Conservation (phyloP, 2,797 vertebrate genomes). For the Takifugu rubripes region DNA sequence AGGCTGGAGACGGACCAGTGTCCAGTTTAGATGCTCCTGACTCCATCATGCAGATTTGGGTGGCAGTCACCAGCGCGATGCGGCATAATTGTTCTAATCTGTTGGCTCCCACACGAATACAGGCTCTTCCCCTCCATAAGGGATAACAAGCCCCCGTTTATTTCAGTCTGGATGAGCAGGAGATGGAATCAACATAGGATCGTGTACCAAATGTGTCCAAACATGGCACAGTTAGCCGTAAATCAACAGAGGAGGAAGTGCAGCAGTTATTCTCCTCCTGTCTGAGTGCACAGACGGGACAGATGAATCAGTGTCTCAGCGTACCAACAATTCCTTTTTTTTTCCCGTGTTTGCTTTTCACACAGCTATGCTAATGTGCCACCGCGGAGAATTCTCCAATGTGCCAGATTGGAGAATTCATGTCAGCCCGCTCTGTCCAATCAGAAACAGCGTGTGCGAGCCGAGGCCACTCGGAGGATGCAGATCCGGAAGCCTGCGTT, state of each 20-base stretch:
- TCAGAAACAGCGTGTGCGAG: conserved; percentile 65
- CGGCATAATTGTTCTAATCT: conserved; percentile 24
- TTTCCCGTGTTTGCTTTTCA: conserved; percentile 4
- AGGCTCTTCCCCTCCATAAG: conserved; percentile 9
- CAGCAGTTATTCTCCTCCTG: conserved; percentile 55
- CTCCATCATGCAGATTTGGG: conserved; percentile 2
- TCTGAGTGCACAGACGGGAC: conserved; percentile 35
- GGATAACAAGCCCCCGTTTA: conserved; percentile 24
- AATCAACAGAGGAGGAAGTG: conserved; percentile 56
- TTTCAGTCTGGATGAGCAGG: conserved; percentile 19
- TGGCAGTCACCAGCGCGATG: conserved; percentile 7
- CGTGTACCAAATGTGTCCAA: conserved; percentile 42
- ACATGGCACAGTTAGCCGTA: conserved; percentile 57
- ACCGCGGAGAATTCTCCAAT: too few species aligned
- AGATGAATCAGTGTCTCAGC: conserved; percentile 38
- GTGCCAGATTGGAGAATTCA: conserved; percentile 50
- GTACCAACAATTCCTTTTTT: conserved; percentile 22
- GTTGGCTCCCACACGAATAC: conserved; percentile 21
- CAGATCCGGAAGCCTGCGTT: conserved; percentile 57
- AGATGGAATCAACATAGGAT: conserved; percentile 4
- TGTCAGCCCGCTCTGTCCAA: conserved; percentile 57
- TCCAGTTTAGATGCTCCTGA: conserved; percentile 15
- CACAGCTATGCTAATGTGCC: conserved; percentile 43
- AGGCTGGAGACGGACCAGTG: conserved; percentile 4
- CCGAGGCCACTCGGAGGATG: conserved; percentile 44